These are phyloP conservation scores for Lathamus discolor DNA, from an alignment of 2,113 vertebrate genomes.

Conservation along the genomic window DNA sequence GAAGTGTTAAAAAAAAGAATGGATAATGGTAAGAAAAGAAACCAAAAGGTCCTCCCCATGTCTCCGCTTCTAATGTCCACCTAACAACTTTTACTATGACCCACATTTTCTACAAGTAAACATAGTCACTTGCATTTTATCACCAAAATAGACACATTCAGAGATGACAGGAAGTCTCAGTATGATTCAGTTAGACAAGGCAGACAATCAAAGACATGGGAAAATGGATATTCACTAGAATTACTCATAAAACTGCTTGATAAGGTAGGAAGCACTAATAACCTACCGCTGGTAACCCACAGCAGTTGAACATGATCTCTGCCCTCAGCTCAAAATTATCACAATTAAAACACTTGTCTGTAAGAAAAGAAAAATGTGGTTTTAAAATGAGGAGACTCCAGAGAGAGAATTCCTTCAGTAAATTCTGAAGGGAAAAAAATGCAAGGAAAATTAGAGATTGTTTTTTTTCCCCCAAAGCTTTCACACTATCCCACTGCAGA, in stretches of 20 bases:
- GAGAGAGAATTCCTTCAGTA: background rate
- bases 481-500: background rate
- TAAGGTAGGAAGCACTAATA: background rate
- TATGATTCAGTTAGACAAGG: constrained; percentile 19
- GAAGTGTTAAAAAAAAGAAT: background rate
- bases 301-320: background rate
- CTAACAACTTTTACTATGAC: background rate
- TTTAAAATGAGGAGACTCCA: background rate
- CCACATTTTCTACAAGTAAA: constrained; percentile 39
- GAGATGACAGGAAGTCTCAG: constrained; percentile 15
- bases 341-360: background rate
- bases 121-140: constrained; percentile 7
- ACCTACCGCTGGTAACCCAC: background rate
- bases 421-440: background rate
- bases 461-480: background rate
- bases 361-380: background rate
- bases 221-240: background rate
- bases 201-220: background rate
- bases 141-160: background rate
- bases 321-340: background rate
- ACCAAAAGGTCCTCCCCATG: background rate
- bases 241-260: background rate
- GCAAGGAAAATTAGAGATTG: background rate
- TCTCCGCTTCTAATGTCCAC: background rate
- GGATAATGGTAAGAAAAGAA: background rate